These are phyloP conservation scores for Sphecodes monilicornis DNA, from an alignment of 2,888 invertebrate species.

Conservation along the genomic window DNA sequence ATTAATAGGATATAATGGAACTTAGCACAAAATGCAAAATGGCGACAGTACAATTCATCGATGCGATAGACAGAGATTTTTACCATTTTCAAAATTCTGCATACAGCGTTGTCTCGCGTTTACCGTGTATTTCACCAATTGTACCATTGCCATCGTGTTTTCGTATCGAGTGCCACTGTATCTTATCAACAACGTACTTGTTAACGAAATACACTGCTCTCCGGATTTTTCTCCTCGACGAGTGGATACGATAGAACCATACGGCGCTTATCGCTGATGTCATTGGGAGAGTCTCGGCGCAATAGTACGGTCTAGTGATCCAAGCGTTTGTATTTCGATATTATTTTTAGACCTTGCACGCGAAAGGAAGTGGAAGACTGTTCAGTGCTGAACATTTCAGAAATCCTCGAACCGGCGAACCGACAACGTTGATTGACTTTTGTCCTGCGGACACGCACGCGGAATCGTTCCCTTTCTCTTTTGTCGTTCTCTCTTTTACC, in stretches of 20 bases:
- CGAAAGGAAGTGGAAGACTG: background rate
- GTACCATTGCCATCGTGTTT: background rate
- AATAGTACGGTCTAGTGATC: background rate
- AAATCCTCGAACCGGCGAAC: background rate
- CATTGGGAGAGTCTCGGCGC: background rate
- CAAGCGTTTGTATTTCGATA: background rate
- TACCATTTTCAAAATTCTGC: too few relatives aligned
- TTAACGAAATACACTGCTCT: background rate
- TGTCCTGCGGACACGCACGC: background rate
- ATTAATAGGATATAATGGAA: too few relatives aligned
- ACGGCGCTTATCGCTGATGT: background rate
- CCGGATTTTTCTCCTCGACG: background rate
- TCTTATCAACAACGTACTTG: background rate
- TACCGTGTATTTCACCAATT: too few relatives aligned
- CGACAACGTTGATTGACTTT: slow-evolving; percentile 10
- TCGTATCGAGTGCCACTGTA: background rate
- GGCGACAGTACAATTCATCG: too few relatives aligned
- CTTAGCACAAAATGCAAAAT: too few relatives aligned
- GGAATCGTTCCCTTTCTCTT: background rate
- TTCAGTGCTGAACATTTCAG: background rate
- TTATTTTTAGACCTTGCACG: background rate
- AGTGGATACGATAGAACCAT: background rate
- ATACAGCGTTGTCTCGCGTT: too few relatives aligned
- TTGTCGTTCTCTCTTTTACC: background rate
- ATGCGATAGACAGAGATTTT: too few relatives aligned